Base-by-base conservation (phyloP, 2,113 vertebrate genomes). In the Orcinus orca region DNA sequence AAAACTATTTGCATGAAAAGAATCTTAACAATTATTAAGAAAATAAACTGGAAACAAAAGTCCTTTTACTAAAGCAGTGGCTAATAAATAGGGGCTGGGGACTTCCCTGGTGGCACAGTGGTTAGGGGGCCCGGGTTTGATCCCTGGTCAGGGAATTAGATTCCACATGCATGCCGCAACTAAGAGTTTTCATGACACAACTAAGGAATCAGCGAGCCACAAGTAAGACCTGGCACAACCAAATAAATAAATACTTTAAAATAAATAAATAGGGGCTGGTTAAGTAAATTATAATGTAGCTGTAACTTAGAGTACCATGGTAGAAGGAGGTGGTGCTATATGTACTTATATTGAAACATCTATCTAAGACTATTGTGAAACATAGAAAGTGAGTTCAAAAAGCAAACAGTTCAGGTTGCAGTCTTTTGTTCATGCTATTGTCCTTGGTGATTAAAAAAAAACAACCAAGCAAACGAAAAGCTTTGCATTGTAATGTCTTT, bases 21-120 rank as follows among this genome's bases (percentile, higher is more conserved):
- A 68, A 26, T 41, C 6, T 87, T 58, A 74, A 36, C 36, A 67
- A 47, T 50, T 88, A 26, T 60, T 88, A 83, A 60, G 77, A 77
- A 86, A 86, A 73, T 91, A 86, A 89, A 93, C n/a, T 73, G 63
- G 26, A 73, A 95, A 41, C 11, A 58, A 95, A 88, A 38, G 17
- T 73, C 13, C 5, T 70, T 84, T 96, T 63, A 25, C 36, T 95
- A 44, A 92, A 74, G 15, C 23, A 89, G 2, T 80, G 18, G 36
- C 58, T 96, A 31, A 50, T 79, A 70, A 83, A 50, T 63, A 26
- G 33, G 15, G 10, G 20, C 23, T 67, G 33, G 23, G 53, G 53
- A 53, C 53, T 53, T 53, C 53, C 53, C 53, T 53, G 53, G 53
- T 53, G 53, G 5, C 15, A 1, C 53, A 53, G 53, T 53, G 53